Evolutionary conservation across 2,113 vertebrate genomes (phyloP).

Genomic region (Oreochromis spilurus): DNA sequence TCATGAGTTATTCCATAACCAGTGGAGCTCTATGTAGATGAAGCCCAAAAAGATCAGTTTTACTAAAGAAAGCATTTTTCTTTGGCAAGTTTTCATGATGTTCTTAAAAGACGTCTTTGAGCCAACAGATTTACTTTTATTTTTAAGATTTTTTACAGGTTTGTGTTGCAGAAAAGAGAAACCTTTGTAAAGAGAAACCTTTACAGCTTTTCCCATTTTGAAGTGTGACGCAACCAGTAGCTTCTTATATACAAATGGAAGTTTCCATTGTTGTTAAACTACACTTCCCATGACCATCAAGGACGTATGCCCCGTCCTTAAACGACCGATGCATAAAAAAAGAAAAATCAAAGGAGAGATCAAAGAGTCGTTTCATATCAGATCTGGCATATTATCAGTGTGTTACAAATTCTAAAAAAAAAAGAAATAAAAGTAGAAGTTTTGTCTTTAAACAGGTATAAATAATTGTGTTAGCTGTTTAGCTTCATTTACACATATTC

Average conservation of each 20-base stretch:
- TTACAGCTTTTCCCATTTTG: background rate
- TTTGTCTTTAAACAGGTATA: background rate
- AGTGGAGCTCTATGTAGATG: background rate
- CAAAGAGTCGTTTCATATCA: background rate
- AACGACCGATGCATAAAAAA: background rate
- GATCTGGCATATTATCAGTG: background rate
- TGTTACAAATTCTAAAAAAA: background rate
- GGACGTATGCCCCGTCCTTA: background rate
- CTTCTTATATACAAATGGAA: background rate
- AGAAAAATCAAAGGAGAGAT: fast-evolving
- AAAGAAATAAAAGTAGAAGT: background rate
- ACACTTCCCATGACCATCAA: background rate
- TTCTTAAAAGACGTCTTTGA: background rate
- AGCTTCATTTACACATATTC: background rate
- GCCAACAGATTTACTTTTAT: background rate
- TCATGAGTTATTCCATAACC: background rate
- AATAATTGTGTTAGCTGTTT: fast-evolving
- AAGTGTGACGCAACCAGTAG: fast-evolving
- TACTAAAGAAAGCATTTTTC: background rate
- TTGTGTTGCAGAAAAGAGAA: background rate
- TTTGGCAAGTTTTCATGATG: background rate
- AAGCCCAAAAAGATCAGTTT: fast-evolving
- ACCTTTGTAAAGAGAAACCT: background rate
- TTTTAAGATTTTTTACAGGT: background rate
- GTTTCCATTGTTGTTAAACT: background rate